Evolutionary conservation across 2,113 vertebrate species (phyloP).

Genomic region (Limanda limanda): DNA sequence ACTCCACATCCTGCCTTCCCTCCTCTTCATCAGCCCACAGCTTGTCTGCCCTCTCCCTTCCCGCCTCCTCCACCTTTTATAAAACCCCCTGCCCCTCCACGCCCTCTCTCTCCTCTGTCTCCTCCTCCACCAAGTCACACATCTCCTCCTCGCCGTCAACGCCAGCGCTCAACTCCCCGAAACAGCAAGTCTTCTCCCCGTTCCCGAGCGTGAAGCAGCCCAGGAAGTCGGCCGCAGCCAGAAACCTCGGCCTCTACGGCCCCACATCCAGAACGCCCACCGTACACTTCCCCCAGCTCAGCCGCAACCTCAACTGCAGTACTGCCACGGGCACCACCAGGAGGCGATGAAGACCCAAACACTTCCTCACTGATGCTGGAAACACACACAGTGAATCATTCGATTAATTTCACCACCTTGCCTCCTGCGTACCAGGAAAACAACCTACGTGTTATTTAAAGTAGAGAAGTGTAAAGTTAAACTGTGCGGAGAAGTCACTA

Average conservation of each 20-base stretch:
- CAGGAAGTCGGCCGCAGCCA: conserved; percentile 90
- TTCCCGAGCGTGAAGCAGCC: conserved; percentile 95
- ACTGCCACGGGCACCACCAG: conserved; percentile 82
- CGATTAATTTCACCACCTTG: conserved; percentile 50
- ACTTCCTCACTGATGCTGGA: too few relatives aligned
- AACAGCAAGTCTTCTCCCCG: conserved; percentile 87
- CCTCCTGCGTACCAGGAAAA: conserved; percentile 49
- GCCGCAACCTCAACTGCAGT: conserved; percentile 84
- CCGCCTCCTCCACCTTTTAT: conserved; percentile 43
- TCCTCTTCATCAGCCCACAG: conserved; percentile 40
- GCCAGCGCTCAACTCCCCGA: conserved; percentile 48
- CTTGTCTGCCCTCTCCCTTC: conserved; percentile 25
- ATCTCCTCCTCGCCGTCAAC: conserved; percentile 69
- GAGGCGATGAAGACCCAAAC: conserved; percentile 77
- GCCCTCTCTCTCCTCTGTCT: conserved; percentile 60
- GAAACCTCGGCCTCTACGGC: conserved; percentile 95
- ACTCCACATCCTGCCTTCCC: conserved; percentile 12
- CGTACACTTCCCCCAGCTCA: conserved; percentile 95
- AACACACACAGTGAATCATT: not conserved
- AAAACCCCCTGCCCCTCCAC: conserved; percentile 55
- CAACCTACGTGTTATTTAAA: conserved; percentile 2
- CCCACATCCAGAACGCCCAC: conserved; percentile 92
- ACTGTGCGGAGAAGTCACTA: not conserved
- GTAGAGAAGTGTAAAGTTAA: not conserved
- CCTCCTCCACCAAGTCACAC: conserved; percentile 53